Evolutionary conservation across 1,140 invertebrate species (phyloP).

Genomic region (Tigriopus japonicus): DNA sequence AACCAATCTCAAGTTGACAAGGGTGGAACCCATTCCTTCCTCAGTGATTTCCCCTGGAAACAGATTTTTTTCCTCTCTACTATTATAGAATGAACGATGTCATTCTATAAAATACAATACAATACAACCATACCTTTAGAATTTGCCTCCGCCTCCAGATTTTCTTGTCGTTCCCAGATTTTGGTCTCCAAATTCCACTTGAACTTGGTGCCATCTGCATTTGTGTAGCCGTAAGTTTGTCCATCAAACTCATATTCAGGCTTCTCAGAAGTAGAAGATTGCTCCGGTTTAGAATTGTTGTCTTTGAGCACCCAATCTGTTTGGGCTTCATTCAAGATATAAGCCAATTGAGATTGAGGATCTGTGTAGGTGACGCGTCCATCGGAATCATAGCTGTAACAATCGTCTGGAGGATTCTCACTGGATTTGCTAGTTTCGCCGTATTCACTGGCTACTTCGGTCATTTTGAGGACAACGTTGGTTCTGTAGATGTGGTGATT

Average conservation of each 20-base stretch:
- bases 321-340: not conserved
- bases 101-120: no score
- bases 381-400: slow-evolving; percentile 15
- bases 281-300: no score
- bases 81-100: no score
- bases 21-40: no score
- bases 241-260: slow-evolving; percentile 32
- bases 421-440: no score
- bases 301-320: slow-evolving; percentile 9
- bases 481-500: no score
- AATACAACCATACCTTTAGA: not conserved
- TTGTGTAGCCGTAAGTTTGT: slow-evolving; percentile 30
- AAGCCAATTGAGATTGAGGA: not conserved
- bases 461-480: no score
- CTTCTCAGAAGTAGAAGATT: no score
- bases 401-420: not conserved
- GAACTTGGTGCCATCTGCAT: slow-evolving; percentile 21
- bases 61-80: no score
- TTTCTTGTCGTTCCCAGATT: slow-evolving; percentile 34
- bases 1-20: no score
- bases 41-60: no score
- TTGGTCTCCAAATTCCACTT: slow-evolving; percentile 31
- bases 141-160: slow-evolving; percentile 17
- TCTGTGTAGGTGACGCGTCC: slow-evolving; percentile 11
- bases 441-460: no score